Evolutionary conservation across 2,888 invertebrate species (phyloP), one percentile per base, ranked within the genome.

Genomic region (Polydrusus pterygomalis): DNA sequence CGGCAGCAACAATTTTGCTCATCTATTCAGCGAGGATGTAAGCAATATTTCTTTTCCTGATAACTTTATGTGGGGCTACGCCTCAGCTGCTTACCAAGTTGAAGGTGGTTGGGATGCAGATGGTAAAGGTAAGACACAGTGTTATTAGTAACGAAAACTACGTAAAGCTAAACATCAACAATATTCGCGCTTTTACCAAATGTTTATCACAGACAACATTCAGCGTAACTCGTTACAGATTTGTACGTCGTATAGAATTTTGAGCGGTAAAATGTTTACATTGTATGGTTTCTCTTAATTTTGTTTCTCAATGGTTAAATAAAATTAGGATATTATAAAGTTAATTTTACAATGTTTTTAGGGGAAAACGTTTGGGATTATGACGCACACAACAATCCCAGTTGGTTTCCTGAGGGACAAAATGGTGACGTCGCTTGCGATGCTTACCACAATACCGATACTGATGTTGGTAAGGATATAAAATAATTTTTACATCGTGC

Each of bases 361-460:
- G 78, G 77, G 79, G 75, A 70, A 38, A 79, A 62, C 34, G 51
- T 79, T 45, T 79, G 80, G 79, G 80, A 80, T 47, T 71, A 71
- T 43, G 73, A 75, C 15, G 63, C 74, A 10, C 80, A 80, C 62
- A 72, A 71, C 20, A 25, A 78, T 43, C 60, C 78, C 13, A 30
- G 60, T 40, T 60, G 60, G 49, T 70, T 64, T 6, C 68, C 72
- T 11, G 71, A 56, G 15, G 60, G 63, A n/a, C 85, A 87, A 18
- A 92, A 90, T 68, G 93, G 90, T 0, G 92, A 93, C 78, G 88
- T 92, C 0, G 92, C 93, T 0, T 91, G 92, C 38, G 92, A 93
- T 83, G 92, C 92, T 34, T 93, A 93, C 83, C 90, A 92, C 82
- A 89, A 90, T 67, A 92, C 91, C 83, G 89, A 90, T 81, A 91